A percentile compares a stretch with the other conserved stretches of the same genome.
Evolutionary conservation across 2,888 invertebrate species (phyloP).

Genomic region (Sepiola atlantica): DNA sequence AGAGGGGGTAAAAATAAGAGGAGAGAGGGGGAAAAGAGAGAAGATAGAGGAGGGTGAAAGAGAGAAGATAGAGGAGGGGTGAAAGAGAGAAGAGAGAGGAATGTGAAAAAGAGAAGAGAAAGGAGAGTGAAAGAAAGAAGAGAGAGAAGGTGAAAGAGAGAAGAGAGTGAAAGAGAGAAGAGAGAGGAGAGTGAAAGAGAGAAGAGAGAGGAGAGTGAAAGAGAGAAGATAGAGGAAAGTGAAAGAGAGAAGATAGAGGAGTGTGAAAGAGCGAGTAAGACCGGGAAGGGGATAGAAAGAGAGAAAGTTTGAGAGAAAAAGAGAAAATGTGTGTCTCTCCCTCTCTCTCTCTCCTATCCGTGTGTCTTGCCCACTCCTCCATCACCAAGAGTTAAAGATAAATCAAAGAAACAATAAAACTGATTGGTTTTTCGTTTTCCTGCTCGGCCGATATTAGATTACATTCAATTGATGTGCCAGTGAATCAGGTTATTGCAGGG

Average conservation of each 20-base stretch:
- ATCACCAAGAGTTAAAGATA: not conserved
- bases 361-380: not conserved
- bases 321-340: not conserved
- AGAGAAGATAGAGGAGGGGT: not conserved
- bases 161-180: not conserved
- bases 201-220: too few relatives aligned
- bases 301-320: not conserved
- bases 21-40: not conserved
- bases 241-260: not conserved
- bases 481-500: not conserved
- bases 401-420: conserved; percentile 32
- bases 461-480: not conserved
- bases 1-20: too few relatives aligned
- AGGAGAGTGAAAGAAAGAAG: too few relatives aligned
- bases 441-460: conserved; percentile 16
- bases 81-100: not conserved
- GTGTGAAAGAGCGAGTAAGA: not conserved
- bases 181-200: too few relatives aligned
- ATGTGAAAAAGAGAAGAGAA: not conserved
- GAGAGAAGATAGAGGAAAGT: too few relatives aligned
- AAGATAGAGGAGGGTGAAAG: not conserved
- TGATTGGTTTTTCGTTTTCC: conserved; percentile 13
- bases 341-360: not conserved
- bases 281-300: not conserved
- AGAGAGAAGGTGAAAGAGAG: not conserved